Base-by-base conservation (phyloP, 2,113 vertebrate species). In the Channa argus region DNA sequence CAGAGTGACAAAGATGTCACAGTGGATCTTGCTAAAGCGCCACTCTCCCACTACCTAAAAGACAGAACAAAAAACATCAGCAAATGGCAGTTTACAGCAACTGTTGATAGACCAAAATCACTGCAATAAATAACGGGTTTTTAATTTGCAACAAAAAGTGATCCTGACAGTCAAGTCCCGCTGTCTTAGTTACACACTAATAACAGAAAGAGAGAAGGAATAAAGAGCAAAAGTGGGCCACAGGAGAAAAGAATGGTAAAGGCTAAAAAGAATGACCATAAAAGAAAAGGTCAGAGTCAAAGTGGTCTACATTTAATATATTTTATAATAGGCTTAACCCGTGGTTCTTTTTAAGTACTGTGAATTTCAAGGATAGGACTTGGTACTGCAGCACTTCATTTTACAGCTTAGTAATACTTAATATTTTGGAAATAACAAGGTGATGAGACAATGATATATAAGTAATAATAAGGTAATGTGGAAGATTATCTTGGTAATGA, bases 1-100 rank as follows among this genome's bases (percentile, higher is more conserved):
- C 74, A 98, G 94, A 63, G 98, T 98, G 91, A 99, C 96, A 41
- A 99, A 99, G 93, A 99, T 97, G 90, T 99, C 97, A 91, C 98
- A 99, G 92, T 99, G 97, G 93, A 99, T 97, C 89, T 94, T 96
- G 85, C 96, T 99, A 89, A 99, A 99, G 43, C 96, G 94, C 98
- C 98, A 99, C 88, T 99, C 97, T 0, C 98, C 97, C 34, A 99
- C 98, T 84, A 99, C 98, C 98, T 99, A 75, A 9, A 74, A 92
- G 71, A 86, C 36, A 24, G 24, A 24, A 24, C 24, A 24, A 91
- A 80, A 59, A 72, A 79, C 52, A 88, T 12, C 33, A 84, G 79
- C 58, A 84, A 85, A 74, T 56, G 52, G 44, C 55, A 64, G 62
- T 64, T 86, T 79, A 85, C 52, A 82, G 58, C 34, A 63, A 69